Percentiles rank a stretch among this genome's conserved stretches.
Conservation (phyloP, 2,888 invertebrate genomes). For the Rutpela maculata region DNA sequence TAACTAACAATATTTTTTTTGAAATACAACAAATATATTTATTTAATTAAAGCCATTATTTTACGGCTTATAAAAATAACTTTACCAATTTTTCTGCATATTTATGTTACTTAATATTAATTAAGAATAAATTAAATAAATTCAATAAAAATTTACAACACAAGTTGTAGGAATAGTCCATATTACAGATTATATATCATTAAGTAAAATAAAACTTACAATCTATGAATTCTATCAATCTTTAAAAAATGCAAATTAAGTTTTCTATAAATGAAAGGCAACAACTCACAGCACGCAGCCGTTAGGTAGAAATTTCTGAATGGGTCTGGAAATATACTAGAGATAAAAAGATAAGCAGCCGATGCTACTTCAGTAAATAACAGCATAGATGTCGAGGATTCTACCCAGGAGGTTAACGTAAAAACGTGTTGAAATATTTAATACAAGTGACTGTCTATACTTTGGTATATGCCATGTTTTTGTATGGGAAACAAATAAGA, state of each 20-base stretch:
- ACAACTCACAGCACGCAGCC: not conserved
- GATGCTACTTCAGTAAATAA: slow-evolving; percentile 22
- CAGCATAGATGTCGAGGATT: not conserved
- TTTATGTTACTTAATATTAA: not conserved
- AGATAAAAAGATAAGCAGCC: slow-evolving; percentile 4
- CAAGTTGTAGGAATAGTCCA: not conserved
- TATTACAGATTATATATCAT: not conserved
- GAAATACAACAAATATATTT: not conserved
- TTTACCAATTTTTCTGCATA: not conserved
- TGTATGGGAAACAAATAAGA: not conserved
- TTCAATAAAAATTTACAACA: not conserved
- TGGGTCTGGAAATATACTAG: slow-evolving; percentile 4
- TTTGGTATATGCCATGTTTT: slow-evolving; percentile 5
- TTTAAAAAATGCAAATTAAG: slow-evolving; percentile 14
- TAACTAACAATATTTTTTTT: too few species aligned
- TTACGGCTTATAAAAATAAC: not conserved
- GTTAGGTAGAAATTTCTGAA: not conserved
- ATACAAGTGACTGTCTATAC: slow-evolving; percentile 21
- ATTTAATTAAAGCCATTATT: not conserved
- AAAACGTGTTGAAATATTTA: slow-evolving; percentile 34
- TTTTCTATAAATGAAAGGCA: not conserved
- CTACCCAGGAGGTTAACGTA: slow-evolving; percentile 18
- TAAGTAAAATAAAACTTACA: not conserved
- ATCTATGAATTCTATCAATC: not conserved
- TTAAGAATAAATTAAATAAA: slow-evolving; percentile 2